phyloP scores from a whole-genome alignment of 2,113 vertebrate genomes.

The Calcarius ornatus region DNA sequence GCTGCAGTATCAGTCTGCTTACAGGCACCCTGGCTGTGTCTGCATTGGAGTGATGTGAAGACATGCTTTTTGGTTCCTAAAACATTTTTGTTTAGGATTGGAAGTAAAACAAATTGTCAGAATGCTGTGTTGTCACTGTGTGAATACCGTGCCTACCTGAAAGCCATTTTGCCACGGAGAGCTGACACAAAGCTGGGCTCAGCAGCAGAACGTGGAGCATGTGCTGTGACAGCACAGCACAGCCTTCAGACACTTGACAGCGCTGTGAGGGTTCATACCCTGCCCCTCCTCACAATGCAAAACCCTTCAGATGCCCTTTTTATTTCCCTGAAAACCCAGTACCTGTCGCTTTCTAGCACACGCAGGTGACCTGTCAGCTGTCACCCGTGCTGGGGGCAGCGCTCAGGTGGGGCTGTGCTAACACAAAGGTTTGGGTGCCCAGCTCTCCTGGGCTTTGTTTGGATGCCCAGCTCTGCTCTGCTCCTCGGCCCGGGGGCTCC shows the following conservation, averaged over 20 bases:
- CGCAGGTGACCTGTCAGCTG: not conserved
- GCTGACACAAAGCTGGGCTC: not conserved
- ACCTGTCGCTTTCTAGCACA: rapidly evolving
- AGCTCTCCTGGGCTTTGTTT: not conserved
- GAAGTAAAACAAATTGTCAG: not conserved
- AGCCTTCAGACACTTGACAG: no score
- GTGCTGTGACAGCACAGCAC: no score
- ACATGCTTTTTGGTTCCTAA: not conserved
- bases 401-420: not conserved
- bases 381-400: rapidly evolving
- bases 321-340: not conserved
- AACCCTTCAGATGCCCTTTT: not conserved
- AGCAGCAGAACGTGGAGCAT: rapidly evolving
- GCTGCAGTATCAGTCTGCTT: not conserved
- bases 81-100: not conserved
- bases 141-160: not conserved
- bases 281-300: not conserved
- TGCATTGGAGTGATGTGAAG: not conserved
- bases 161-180: not conserved
- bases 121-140: no score
- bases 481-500: not conserved
- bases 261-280: rapidly evolving
- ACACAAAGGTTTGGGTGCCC: not conserved
- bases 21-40: not conserved
- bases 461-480: not conserved